Conservation (phyloP, 1,140 invertebrate genomes). For the Oncopeltus fasciatus region DNA sequence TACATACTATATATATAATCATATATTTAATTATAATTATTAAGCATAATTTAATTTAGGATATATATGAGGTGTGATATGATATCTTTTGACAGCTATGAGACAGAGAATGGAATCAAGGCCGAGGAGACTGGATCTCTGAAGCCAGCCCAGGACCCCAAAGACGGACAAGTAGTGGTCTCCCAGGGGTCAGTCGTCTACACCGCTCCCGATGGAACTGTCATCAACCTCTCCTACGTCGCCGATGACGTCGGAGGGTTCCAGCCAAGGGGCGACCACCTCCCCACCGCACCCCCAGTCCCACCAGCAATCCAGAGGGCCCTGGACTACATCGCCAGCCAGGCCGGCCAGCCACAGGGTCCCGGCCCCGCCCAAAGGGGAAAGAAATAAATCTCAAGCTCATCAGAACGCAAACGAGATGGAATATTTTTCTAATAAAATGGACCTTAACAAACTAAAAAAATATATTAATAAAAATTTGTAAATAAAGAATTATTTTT, state of each 20-base stretch:
- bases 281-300: conserved; percentile 51
- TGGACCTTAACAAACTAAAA: no score
- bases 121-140: conserved; percentile 14
- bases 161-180: conserved; percentile 38
- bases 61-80: no score
- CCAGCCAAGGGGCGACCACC: conserved; percentile 40
- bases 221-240: conserved; percentile 50
- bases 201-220: conserved; percentile 54
- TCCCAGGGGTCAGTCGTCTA: conserved; percentile 47
- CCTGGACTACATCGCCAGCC: conserved; percentile 44
- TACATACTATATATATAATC: no score
- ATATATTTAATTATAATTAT: no score
- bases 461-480: background rate
- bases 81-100: conserved; percentile 14
- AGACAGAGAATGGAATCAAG: conserved; percentile 20
- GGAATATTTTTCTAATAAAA: background rate
- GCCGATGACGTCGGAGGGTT: conserved; percentile 54
- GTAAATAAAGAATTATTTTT: background rate
- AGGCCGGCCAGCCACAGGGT: conserved; percentile 23
- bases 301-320: conserved; percentile 57
- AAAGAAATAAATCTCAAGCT: background rate
- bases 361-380: background rate
- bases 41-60: no score
- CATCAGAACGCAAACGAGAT: background rate
- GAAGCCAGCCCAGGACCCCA: conserved; percentile 16